Conservation (phyloP, 2,888 invertebrate genomes). For the Heliothis peltigera region DNA sequence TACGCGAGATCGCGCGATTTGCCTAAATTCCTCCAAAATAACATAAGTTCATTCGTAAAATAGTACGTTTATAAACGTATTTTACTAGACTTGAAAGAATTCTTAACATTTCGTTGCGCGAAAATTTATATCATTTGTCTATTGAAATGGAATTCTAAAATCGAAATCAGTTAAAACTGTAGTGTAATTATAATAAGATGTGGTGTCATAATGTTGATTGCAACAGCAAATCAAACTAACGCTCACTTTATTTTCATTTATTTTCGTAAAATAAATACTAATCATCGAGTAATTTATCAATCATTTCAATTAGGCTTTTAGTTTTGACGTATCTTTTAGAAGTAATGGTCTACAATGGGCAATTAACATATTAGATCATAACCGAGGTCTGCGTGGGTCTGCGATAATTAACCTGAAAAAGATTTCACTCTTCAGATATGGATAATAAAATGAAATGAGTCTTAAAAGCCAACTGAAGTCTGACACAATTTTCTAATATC, state of each 20-base stretch:
- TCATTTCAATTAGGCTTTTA: constrained; percentile 4
- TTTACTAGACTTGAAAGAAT: constrained; percentile 20
- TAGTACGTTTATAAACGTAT: not conserved
- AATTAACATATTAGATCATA: constrained; percentile 1
- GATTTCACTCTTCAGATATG: not conserved
- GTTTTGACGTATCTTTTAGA: constrained; percentile 6
- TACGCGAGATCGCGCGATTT: constrained; percentile 20
- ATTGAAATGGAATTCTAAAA: constrained; percentile 13
- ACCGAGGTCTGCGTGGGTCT: not conserved
- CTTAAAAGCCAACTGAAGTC: not conserved
- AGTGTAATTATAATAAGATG: too few relatives aligned
- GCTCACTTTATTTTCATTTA: not conserved
- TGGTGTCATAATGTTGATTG: too few relatives aligned
- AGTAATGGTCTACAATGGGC: constrained; percentile 4
- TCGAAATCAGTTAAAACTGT: not conserved
- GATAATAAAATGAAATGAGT: not conserved
- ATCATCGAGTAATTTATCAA: not conserved
- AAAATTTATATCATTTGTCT: constrained; percentile 11
- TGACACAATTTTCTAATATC: not conserved
- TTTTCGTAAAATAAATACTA: not conserved
- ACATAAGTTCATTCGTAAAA: constrained; percentile 24
- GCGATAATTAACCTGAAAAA: constrained; percentile 4
- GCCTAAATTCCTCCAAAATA: constrained; percentile 17
- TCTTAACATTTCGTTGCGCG: constrained; percentile 23
- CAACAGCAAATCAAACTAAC: too few relatives aligned